phyloP scores from a whole-genome alignment of 2,888 invertebrate genomes.

The Hipparchia semele region DNA sequence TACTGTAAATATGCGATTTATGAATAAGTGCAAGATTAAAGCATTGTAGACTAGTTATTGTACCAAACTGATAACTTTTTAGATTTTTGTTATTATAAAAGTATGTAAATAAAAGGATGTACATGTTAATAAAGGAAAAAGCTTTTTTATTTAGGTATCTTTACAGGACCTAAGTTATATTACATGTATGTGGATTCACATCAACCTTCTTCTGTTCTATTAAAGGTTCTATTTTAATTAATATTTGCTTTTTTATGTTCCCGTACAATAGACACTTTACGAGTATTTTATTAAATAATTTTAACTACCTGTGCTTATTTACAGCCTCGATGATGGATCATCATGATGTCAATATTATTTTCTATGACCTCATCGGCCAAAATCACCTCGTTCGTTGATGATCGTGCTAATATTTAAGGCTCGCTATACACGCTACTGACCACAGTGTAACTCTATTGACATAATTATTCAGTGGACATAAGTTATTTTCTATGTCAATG shows the following conservation, averaged over 20 bases:
- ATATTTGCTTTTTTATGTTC: background rate
- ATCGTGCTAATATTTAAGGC: constrained; percentile 5
- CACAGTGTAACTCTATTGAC: background rate
- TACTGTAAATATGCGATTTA: background rate
- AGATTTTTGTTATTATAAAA: no score
- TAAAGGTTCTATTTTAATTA: background rate
- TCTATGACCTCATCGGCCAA: constrained; percentile 34
- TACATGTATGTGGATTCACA: background rate
- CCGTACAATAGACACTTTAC: background rate
- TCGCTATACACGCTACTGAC: background rate
- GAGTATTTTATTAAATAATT: background rate
- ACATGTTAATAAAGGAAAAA: no score
- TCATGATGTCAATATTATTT: constrained; percentile 37
- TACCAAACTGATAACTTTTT: no score
- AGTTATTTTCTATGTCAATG: no score
- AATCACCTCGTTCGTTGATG: constrained; percentile 22
- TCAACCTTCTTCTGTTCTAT: background rate
- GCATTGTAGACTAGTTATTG: background rate
- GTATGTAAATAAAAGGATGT: background rate
- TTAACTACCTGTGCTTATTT: constrained; percentile 2
- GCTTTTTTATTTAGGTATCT: no score
- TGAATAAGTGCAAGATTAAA: background rate
- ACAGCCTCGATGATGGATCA: constrained; percentile 32
- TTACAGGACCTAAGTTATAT: background rate
- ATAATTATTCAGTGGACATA: background rate